Percentiles rank a stretch among this genome's conserved stretches.
phyloP scores from a whole-genome alignment of 2,797 vertebrate genomes.

The Lycodopsis pacificus region DNA sequence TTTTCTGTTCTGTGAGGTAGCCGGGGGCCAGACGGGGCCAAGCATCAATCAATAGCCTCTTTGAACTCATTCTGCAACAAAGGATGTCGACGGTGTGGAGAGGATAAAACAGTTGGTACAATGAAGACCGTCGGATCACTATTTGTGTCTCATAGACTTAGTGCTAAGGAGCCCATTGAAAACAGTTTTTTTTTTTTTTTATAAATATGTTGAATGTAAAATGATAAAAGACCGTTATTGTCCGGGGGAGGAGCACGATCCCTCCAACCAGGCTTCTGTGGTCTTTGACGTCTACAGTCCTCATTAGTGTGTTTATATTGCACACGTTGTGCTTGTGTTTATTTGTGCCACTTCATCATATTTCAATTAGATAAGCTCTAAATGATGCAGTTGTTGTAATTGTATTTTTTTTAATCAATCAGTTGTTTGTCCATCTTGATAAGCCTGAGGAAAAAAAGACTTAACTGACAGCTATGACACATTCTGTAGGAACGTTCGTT shows the following conservation, averaged over 20 bases:
- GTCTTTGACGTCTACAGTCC: background rate
- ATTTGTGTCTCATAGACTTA: background rate
- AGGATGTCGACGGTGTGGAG: background rate
- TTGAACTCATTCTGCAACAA: background rate
- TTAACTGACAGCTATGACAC: background rate
- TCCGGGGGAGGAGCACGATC: background rate
- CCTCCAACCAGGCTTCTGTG: background rate
- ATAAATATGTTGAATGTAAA: background rate
- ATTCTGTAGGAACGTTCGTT: background rate
- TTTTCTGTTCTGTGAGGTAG: slow-evolving; percentile 13
- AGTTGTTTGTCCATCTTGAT: background rate
- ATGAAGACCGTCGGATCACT: background rate
- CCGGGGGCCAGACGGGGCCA: background rate
- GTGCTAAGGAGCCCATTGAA: background rate
- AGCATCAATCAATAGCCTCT: slow-evolving; percentile 2
- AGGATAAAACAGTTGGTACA: background rate
- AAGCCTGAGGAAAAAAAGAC: background rate
- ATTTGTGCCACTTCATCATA: background rate
- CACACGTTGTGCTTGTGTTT: background rate
- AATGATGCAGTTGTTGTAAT: background rate
- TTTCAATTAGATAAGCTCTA: background rate
- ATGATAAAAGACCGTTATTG: background rate
- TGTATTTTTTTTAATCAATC: background rate
- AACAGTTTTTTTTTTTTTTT: no score
- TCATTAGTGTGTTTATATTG: background rate